Evolutionary conservation across 1,140 invertebrate species (phyloP).

Genomic region (Nephila pilipes): DNA sequence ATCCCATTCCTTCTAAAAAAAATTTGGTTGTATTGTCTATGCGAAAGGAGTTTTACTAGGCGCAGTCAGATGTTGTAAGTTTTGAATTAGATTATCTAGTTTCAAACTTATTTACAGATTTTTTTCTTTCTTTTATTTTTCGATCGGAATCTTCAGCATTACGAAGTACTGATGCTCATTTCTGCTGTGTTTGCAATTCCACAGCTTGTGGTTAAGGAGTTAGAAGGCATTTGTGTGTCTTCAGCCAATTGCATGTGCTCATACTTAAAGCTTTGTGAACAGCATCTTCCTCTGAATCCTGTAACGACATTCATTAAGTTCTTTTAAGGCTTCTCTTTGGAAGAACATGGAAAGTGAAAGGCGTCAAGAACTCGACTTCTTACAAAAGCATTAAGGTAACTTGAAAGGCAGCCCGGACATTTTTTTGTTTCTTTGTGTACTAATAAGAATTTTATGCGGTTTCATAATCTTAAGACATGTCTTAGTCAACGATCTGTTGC

Average conservation of each 20-base stretch:
- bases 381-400: conserved; percentile 37
- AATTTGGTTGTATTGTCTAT: no score
- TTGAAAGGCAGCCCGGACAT: not conserved
- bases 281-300: not conserved
- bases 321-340: conserved; percentile 27
- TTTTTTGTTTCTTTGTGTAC: not conserved
- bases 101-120: no score
- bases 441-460: not conserved
- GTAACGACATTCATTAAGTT: not conserved
- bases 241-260: not conserved
- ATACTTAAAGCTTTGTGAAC: not conserved
- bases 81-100: no score
- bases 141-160: not conserved
- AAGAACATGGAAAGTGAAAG: conserved; percentile 15
- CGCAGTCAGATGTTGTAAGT: no score
- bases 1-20: no score
- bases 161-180: not conserved
- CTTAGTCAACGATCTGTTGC: not conserved
- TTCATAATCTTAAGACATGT: no score
- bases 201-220: conserved; percentile 3
- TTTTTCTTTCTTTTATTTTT: no score
- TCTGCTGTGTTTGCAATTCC: conserved; percentile 29
- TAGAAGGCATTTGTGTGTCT: conserved; percentile 26
- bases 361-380: conserved; percentile 47
- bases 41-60: no score